Conservation (phyloP, 2,888 invertebrate genomes). For the Gryllus longicercus region DNA sequence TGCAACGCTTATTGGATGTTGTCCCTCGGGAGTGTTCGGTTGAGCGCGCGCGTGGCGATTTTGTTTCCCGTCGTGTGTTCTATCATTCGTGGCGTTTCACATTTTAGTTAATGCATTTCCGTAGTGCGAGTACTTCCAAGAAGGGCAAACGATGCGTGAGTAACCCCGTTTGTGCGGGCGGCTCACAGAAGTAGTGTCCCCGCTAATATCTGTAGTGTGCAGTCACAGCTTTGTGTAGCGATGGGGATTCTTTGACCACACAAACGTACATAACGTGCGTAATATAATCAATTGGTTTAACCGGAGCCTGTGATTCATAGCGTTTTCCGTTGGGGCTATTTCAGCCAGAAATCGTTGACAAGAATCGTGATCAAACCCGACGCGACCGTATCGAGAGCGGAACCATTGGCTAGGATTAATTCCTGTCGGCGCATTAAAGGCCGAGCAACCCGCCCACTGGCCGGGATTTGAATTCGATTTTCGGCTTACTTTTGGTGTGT, state of each 20-base stretch:
- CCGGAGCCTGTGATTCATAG: neutral
- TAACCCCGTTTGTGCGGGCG: neutral
- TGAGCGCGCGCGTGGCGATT: too few relatives aligned
- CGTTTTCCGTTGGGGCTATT: conserved; percentile 6
- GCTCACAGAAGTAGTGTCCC: neutral
- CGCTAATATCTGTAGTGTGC: neutral
- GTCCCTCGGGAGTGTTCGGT: too few relatives aligned
- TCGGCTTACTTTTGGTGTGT: conserved; percentile 2
- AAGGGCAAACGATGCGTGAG: neutral
- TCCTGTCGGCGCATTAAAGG: conserved; percentile 3
- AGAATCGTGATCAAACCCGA: conserved; percentile 17
- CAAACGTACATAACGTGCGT: neutral
- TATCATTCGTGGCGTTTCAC: too few relatives aligned
- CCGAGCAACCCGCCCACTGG: neutral
- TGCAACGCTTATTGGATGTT: too few relatives aligned
- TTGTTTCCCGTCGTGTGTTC: too few relatives aligned
- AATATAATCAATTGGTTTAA: conserved; percentile 2
- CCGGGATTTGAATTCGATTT: neutral
- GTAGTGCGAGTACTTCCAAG: neutral
- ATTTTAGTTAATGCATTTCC: too few relatives aligned
- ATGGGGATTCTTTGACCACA: neutral
- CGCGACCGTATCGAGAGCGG: neutral
- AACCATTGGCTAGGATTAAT: neutral
- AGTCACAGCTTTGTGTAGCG: neutral
- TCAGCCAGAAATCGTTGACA: neutral